Evolutionary conservation across 2,888 invertebrate genomes (phyloP).

Genomic region (Cryptus viduatorius): DNA sequence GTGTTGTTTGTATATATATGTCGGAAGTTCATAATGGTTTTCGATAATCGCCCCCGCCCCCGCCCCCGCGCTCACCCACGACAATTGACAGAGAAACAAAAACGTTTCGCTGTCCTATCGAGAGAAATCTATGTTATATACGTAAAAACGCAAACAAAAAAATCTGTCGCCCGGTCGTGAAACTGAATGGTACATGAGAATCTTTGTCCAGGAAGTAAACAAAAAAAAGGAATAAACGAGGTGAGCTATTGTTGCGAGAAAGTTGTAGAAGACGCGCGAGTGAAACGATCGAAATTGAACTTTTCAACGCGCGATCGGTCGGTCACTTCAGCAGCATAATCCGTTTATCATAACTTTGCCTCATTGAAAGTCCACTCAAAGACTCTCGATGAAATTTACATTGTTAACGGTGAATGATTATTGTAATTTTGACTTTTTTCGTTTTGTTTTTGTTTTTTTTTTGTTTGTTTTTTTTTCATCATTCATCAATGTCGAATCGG

Average conservation of each 20-base stretch:
- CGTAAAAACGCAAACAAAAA: conserved; percentile 40
- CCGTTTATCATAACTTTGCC: conserved; percentile 80
- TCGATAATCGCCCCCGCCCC: conserved; percentile 68
- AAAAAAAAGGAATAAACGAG: neutral
- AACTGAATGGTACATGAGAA: conserved; percentile 51
- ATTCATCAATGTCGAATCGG: conserved; percentile 64
- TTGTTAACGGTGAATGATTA: conserved; percentile 19
- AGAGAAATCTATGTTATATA: conserved; percentile 58
- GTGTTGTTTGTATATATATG: conserved; percentile 85
- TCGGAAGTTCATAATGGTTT: conserved; percentile 78
- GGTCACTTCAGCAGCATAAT: conserved; percentile 79
- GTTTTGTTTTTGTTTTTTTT: conserved; percentile 20
- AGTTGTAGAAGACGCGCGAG: conserved; percentile 6
- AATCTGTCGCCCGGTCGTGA: conserved; percentile 46
- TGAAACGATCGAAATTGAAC: neutral
- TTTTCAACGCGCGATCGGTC: conserved; percentile 10
- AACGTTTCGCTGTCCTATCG: conserved; percentile 33
- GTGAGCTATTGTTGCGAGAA: neutral
- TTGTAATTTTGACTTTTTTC: conserved; percentile 6
- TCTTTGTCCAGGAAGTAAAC: conserved; percentile 9
- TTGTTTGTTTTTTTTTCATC: conserved; percentile 29
- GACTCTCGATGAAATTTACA: conserved; percentile 30
- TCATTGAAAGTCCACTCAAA: conserved; percentile 51
- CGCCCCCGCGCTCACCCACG: neutral
- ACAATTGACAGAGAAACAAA: conserved; percentile 7